A percentile compares a stretch with the other conserved stretches of the same genome.
These are phyloP conservation scores for Piprites chloris DNA, from an alignment of 2,113 vertebrate species.

Conservation along the genomic window DNA sequence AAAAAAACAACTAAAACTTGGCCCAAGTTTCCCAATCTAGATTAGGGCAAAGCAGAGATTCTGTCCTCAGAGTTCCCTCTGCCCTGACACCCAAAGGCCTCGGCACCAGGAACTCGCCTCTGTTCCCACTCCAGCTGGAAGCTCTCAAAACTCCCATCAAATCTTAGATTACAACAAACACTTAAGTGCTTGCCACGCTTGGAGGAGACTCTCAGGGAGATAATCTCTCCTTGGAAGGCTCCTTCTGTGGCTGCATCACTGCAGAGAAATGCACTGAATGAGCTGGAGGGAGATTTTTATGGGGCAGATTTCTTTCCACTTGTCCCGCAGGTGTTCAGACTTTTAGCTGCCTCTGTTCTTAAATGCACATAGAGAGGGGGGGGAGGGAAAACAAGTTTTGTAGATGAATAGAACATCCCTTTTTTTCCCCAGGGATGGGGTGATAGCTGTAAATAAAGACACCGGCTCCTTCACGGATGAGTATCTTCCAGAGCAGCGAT, in stretches of 20 bases:
- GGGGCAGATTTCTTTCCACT: not conserved
- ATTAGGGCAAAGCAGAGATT: not conserved
- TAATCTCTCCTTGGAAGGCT: not conserved
- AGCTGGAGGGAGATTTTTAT: not conserved
- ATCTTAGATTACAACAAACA: not conserved
- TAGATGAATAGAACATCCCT: not conserved
- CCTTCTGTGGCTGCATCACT: not conserved
- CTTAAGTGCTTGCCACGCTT: not conserved
- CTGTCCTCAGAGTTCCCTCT: not conserved
- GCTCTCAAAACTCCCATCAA: not conserved
- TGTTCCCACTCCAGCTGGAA: conserved; percentile 7
- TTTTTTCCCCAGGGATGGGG: conserved; percentile 82
- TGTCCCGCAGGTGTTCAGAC: not conserved
- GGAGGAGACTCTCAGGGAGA: not conserved
- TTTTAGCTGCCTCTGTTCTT: not conserved
- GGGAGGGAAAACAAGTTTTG: rapidly evolving
- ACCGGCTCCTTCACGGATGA: conserved; percentile 84
- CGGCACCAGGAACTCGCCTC: not conserved
- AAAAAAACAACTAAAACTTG: not conserved
- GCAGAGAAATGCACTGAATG: not conserved
- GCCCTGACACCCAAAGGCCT: not conserved
- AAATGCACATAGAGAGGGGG: rapidly evolving
- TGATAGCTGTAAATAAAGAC: conserved; percentile 84
- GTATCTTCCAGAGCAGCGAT: conserved; percentile 92
- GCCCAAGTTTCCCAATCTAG: not conserved